Conservation (phyloP, 2,888 invertebrate genomes). For the Lamellibrachia satsuma region DNA sequence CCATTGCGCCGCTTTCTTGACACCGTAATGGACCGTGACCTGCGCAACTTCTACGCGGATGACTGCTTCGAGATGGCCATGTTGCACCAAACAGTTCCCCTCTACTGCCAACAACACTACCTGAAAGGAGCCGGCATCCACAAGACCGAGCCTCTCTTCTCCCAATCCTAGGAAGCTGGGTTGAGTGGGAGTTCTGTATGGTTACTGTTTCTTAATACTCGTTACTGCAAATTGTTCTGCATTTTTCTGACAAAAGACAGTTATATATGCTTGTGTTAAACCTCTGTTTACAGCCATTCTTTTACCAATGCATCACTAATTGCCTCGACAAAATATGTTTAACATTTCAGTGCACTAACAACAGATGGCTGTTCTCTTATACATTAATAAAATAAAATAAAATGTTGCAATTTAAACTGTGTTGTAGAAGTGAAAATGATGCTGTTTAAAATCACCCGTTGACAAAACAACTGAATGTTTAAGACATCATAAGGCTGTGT, state of each 20-base stretch:
- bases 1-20: slow-evolving; percentile 59
- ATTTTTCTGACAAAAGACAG: not conserved
- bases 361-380: no score
- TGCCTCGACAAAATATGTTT: no score
- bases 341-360: no score
- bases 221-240: not conserved
- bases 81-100: slow-evolving; percentile 49
- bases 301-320: no score
- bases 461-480: no score
- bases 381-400: no score
- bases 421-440: no score
- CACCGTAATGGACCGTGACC: slow-evolving; percentile 50
- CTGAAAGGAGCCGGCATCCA: slow-evolving; percentile 29
- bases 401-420: no score
- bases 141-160: not conserved
- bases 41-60: slow-evolving; percentile 57
- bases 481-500: no score
- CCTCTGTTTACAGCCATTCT: no score
- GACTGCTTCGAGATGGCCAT: slow-evolving; percentile 60
- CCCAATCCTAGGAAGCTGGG: not conserved
- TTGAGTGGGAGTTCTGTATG: not conserved
- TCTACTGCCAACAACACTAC: slow-evolving; percentile 50
- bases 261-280: no score
- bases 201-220: not conserved
- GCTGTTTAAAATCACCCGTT: no score